phyloP scores from a whole-genome alignment of 2,113 vertebrate species.

The Crotalus horridus region DNA sequence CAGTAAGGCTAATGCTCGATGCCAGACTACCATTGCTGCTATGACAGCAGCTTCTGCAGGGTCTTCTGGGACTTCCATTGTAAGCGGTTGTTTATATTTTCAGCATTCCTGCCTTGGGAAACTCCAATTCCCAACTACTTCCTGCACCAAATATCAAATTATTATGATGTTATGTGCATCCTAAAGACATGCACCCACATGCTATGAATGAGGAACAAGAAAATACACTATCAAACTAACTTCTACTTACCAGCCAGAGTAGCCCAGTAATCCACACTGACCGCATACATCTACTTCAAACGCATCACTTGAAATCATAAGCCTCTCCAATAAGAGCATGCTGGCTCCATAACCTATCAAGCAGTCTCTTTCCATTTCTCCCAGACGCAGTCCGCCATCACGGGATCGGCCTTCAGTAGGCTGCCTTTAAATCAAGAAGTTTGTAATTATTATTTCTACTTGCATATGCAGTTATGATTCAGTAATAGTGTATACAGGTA shows the following conservation, averaged over 20 bases:
- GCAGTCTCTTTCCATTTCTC: constrained; percentile 98
- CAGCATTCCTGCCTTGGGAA: background rate
- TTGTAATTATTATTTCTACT: background rate
- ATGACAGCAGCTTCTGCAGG: background rate
- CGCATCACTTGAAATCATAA: constrained; percentile 99
- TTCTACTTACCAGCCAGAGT: constrained; percentile 90
- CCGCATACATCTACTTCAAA: constrained; percentile 98
- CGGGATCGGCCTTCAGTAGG: constrained; percentile 96
- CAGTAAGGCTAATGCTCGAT: background rate
- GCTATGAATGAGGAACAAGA: background rate
- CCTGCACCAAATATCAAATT: background rate
- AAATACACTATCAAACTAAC: background rate
- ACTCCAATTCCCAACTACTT: background rate
- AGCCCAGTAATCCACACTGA: constrained; percentile 93
- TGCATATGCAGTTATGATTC: background rate
- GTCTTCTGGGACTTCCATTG: background rate
- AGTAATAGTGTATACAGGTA: background rate
- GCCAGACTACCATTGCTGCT: background rate
- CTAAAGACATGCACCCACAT: background rate
- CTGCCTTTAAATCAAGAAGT: constrained; percentile 74
- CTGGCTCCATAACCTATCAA: constrained; percentile 98
- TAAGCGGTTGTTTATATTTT: background rate
- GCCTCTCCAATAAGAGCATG: constrained; percentile 93
- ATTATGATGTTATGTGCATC: background rate
- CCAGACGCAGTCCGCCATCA: constrained; percentile 93